Base-by-base conservation (phyloP, 2,113 vertebrate species). In the Coryphaenoides rupestris region DNA sequence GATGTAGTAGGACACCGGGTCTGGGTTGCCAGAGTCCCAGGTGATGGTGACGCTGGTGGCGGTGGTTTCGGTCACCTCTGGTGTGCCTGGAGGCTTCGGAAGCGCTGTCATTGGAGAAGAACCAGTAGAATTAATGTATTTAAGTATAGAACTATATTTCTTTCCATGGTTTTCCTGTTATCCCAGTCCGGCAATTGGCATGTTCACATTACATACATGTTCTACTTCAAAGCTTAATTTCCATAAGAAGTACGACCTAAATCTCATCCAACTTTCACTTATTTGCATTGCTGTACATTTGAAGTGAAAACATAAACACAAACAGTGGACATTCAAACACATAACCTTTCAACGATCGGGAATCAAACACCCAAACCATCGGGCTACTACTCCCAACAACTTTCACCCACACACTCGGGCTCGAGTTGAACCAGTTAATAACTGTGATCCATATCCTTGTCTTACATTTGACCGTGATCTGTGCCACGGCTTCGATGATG, bases 41-140 rank as follows among this genome's bases (percentile, higher is more conserved):
- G 97, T 99, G 82, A 99, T 93, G 76, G 97, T 99, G 80, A 99
- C 95, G 68, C 97, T 99, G 19, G 96, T 99, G 17, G 97, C 95
- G 0, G 97, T 99, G 46, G 96, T 98, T 88, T 99, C 97, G 0
- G 96, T 98, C 65, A 99, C 96, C 59, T 98, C 76, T 0, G 97
- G 97, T 0, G 93, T 95, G 59, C 96, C 96, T 0, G 97, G 97
- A 69, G 97, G 95, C 85, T 95, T 98, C 58, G 97, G 97, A 21
- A 99, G 94, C 21, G 97, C 96, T 99, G 50, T 19, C 28, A 53
- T 63, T 65, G 3, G 74, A 22, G 53, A 58, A 49, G 46, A 21
- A 72, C 6, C 15, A 23, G 55, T 19, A 23, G 10, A 16, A 22
- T 22, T 26, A 14, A 57, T 17, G 3, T 4, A 14, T 7, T 15